A percentile compares a stretch with the other conserved stretches of the same genome.
Evolutionary conservation across 2,113 vertebrate species (phyloP).

Genomic region (Pongo abelii): DNA sequence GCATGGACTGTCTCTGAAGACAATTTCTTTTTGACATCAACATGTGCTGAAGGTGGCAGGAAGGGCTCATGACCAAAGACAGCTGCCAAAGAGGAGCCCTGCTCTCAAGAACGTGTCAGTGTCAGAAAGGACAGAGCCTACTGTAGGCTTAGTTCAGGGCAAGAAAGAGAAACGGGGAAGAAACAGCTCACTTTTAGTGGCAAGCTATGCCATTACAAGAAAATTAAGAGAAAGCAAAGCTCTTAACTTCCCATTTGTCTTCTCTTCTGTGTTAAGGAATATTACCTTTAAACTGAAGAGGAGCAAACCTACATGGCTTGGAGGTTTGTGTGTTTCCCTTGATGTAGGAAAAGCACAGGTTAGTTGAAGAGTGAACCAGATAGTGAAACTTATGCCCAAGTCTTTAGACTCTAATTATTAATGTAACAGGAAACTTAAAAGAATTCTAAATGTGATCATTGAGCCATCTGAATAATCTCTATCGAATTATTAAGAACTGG

Average conservation of each 20-base stretch:
- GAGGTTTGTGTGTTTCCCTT: not conserved
- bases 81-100: not conserved
- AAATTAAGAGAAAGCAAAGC: not conserved
- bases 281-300: not conserved
- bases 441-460: not conserved
- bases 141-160: not conserved
- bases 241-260: not conserved
- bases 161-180: not conserved
- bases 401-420: not conserved
- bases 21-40: not conserved
- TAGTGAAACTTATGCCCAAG: not conserved
- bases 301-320: not conserved
- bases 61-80: not conserved
- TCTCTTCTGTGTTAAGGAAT: not conserved
- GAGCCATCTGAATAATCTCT: not conserved
- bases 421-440: not conserved
- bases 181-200: not conserved
- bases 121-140: not conserved
- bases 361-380: not conserved
- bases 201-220: not conserved
- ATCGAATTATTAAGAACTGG: not conserved
- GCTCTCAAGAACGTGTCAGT: not conserved
- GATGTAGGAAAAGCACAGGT: not conserved
- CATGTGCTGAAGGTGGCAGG: not conserved
- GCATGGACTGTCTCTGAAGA: not conserved